phyloP scores from a whole-genome alignment of 2,888 invertebrate species.

The Pomacea canaliculata region DNA sequence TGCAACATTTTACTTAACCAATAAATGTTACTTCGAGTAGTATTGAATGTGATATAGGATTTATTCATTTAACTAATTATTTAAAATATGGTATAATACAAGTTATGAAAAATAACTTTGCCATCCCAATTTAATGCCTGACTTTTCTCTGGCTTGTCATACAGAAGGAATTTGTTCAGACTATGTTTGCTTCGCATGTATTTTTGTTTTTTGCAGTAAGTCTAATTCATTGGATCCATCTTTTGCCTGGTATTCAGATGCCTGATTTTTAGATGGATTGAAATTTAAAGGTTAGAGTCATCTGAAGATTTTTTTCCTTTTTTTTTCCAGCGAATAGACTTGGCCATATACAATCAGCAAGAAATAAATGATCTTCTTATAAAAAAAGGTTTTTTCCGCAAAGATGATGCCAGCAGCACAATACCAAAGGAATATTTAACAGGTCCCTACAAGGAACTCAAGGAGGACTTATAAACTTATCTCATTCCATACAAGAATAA shows the following conservation, averaged over 20 bases:
- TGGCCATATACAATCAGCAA: constrained; percentile 75
- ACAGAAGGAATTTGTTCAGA: no score
- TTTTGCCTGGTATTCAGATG: neutral
- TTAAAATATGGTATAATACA: no score
- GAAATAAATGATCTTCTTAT: constrained; percentile 77
- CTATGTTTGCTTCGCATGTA: no score
- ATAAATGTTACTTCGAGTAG: no score
- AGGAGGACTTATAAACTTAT: neutral
- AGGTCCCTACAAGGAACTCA: constrained; percentile 37
- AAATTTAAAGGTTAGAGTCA: neutral
- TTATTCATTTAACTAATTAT: no score
- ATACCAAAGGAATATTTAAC: constrained; percentile 40
- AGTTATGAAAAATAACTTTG: no score
- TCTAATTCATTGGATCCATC: neutral
- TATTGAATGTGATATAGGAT: no score
- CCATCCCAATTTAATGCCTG: no score
- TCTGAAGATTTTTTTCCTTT: neutral
- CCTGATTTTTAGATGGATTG: neutral
- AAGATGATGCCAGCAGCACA: constrained; percentile 43
- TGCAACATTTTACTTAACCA: no score
- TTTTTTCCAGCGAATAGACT: constrained; percentile 71
- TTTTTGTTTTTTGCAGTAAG: neutral
- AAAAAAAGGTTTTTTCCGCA: constrained; percentile 57
- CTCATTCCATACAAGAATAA: no score
- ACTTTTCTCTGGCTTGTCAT: no score